Evolutionary conservation across 2,888 invertebrate species (phyloP).

Genomic region (Thymelicus lineola): DNA sequence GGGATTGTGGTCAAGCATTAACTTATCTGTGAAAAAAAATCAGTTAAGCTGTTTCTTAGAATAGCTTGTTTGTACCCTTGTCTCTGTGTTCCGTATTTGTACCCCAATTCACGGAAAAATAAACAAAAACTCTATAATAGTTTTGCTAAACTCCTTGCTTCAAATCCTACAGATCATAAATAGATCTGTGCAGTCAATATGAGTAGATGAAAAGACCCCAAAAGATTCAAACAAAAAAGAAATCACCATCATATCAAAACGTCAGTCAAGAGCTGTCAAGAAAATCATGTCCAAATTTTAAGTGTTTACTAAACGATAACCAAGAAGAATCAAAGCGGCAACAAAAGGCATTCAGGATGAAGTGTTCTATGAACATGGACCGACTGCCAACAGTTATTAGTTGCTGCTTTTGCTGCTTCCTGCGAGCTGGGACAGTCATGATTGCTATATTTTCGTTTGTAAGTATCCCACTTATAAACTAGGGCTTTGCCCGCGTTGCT

Average conservation of each 20-base stretch:
- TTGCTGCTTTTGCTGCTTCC: constrained; percentile 74
- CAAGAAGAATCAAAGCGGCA: constrained; percentile 16
- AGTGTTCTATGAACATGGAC: constrained; percentile 53
- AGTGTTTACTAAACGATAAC: not conserved
- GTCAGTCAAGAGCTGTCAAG: constrained; percentile 17
- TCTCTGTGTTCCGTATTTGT: no score
- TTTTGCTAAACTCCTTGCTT: no score
- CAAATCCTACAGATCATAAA: no score
- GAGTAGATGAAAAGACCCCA: not conserved
- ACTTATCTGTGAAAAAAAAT: no score
- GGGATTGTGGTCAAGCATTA: no score
- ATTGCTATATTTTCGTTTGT: constrained; percentile 68
- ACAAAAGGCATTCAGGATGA: constrained; percentile 49
- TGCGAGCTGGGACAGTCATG: constrained; percentile 69
- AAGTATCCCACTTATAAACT: no score
- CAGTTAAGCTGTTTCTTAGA: no score
- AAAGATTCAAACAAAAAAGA: not conserved
- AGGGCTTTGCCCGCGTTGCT: no score
- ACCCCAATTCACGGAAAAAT: no score
- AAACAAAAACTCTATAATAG: no score
- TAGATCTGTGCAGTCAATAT: no score
- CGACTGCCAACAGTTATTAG: constrained; percentile 67
- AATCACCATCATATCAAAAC: not conserved
- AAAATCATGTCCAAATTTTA: constrained; percentile 11
- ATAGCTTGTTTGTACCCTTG: no score